Percentiles rank a stretch among this genome's conserved stretches.
Evolutionary conservation across 30 jellyfish, hydroid and myxozoan species (phyloP).

Genomic region (Haliclystus octoradiatus): DNA sequence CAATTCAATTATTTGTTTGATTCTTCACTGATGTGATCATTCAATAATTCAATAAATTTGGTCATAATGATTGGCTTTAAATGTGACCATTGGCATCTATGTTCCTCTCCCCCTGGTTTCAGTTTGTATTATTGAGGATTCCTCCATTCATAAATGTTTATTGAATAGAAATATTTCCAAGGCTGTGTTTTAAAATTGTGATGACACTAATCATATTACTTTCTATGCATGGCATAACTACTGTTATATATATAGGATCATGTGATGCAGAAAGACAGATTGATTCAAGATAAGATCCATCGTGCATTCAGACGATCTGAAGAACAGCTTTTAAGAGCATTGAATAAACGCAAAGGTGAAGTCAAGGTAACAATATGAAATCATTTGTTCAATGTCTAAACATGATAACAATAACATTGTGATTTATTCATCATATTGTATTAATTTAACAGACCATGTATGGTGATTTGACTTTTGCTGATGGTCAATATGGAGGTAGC

Average conservation of each 20-base stretch:
- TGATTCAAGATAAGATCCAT: conserved; percentile 73
- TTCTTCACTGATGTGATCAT: too few relatives aligned
- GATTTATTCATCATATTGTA: neutral
- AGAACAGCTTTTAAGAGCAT: conserved; percentile 70
- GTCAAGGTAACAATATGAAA: conserved; percentile 66
- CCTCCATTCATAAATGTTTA: too few relatives aligned
- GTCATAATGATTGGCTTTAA: too few relatives aligned
- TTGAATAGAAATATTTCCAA: too few relatives aligned
- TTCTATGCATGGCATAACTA: too few relatives aligned
- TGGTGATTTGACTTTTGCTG: conserved; percentile 87
- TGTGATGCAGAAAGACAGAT: conserved; percentile 78
- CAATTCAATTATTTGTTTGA: too few relatives aligned
- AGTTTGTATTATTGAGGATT: too few relatives aligned
- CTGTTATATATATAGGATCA: conserved; percentile 62
- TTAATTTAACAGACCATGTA: conserved; percentile 59
- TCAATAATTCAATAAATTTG: too few relatives aligned
- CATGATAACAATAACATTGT: neutral
- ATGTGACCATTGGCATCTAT: too few relatives aligned
- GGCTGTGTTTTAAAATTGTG: too few relatives aligned
- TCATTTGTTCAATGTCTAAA: neutral
- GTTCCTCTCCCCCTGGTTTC: too few relatives aligned
- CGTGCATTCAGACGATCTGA: conserved; percentile 88
- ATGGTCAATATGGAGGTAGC: conserved; percentile 95
- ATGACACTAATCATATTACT: too few relatives aligned
- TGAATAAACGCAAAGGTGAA: conserved; percentile 79